Base-by-base conservation (phyloP, 2,888 invertebrate species). In the Campoplex nolae region DNA sequence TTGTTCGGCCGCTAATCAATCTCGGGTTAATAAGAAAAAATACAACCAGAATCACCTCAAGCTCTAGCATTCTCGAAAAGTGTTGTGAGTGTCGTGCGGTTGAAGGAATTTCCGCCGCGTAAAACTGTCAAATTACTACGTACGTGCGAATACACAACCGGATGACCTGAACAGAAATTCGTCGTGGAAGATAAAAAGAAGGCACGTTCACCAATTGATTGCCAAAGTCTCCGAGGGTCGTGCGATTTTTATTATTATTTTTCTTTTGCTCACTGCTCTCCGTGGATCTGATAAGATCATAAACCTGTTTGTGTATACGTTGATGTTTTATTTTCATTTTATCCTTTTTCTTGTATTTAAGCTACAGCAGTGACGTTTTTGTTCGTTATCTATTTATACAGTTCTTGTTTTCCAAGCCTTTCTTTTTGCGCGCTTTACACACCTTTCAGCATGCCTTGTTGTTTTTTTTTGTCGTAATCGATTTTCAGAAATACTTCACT, bases 61-160 rank as follows among this genome's bases (percentile, higher is more conserved):
- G 73, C 51, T 78, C 45, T 9, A 0, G 16, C 42, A 42, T 42
- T 9, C 51, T 35, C 13, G 3, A 42, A 32, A 68, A 62, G 71
- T 62, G 70, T 58, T 58, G 35, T 35, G 48, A 54, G n/a, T 51
- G 54, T 68, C 28, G 42, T 77, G 28, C 75, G 82, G 35, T 38
- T 13, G 80, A 68, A 75, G 58, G 16, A 77, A 70, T 23, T 71
- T 71, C 67, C 32, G n/a, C 35, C 35, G 65, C 62, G 28, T 13
- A 42, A 75, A 62, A 80, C 83, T 76, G 80, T 83, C 83, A 86
- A 84, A 84, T 78, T 78, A 71, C 51, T 75, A 28, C 74, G 67
- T 67, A 28, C 56, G 45, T 75, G 23, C 23, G 48, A 51, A 56
- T 70, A 28, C 62, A 71, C 28, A 38, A 70, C 28, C 28, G 28